Evolutionary conservation across 2,113 vertebrate genomes (phyloP).

Genomic region (Triplophysa tibetana): DNA sequence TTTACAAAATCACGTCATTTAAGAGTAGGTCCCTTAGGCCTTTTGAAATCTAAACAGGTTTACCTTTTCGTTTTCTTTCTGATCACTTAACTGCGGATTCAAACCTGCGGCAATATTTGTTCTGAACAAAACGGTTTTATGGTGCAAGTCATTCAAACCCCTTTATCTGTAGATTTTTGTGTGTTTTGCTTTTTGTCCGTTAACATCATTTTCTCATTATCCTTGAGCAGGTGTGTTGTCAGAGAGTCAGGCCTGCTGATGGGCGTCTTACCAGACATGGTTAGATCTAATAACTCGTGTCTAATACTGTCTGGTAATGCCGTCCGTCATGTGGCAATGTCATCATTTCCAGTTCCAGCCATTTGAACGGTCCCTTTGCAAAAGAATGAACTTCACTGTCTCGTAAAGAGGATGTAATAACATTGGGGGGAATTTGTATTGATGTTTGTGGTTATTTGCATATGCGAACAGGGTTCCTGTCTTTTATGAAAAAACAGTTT

Average conservation of each 20-base stretch:
- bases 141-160: too few relatives aligned
- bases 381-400: neutral
- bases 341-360: slow-evolving; percentile 51
- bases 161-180: neutral
- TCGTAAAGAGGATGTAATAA: neutral
- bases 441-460: slow-evolving; percentile 22
- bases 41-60: neutral
- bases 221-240: slow-evolving; percentile 56
- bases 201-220: slow-evolving; percentile 13
- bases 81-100: neutral
- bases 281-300: slow-evolving; percentile 91
- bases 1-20: slow-evolving; percentile 14
- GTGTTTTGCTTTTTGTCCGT: neutral
- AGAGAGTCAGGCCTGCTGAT: slow-evolving; percentile 80
- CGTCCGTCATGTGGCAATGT: slow-evolving; percentile 82
- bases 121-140: neutral
- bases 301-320: slow-evolving; percentile 99
- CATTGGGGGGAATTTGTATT: neutral
- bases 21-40: slow-evolving; percentile 4
- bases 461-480: neutral
- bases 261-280: slow-evolving; percentile 98
- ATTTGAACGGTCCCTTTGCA: neutral
- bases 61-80: neutral
- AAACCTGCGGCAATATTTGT: slow-evolving; percentile 14
- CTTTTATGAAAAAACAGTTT: slow-evolving; percentile 8